Evolutionary conservation across 2,888 invertebrate genomes (phyloP), one percentile per base, ranked within the genome.

Genomic region (Barypeithes pellucidus): DNA sequence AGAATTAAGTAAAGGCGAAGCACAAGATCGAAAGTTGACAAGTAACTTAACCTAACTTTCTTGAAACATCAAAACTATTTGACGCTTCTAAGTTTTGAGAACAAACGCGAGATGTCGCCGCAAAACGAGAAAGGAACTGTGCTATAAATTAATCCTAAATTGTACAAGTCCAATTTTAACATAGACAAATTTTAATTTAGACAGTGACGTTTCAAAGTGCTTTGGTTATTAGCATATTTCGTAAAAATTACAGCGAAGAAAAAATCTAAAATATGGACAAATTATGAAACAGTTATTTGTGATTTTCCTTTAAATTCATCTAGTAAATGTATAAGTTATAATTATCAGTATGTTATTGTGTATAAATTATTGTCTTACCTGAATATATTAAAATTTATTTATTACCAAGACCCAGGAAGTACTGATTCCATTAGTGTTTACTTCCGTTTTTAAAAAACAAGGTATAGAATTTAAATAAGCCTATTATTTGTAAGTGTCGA

Each of bases 181-280:
- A n/a, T n/a, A n/a, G n/a, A n/a, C n/a, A n/a, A n/a, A n/a, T n/a
- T n/a, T n/a, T n/a, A n/a, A n/a, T n/a, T n/a, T n/a, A n/a, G n/a
- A 29, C 52, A 29, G 54, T 54, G 54, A 54, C 54, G 54, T 54
- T 54, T 54, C 8, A 14, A 24, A 52, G 24, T 52, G 9, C 12
- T 18, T 12, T 52, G 24, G 18, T 52, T 20, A 52, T 11, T 52
- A 2, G 20, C 20, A 5, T 20, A 9, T 54, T 54, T 33, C 1
- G 18, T n/a, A 29, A 14, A 22, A 54, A 16, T n/a, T 24, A 24
- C 12, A 12, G 1, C 52, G n/a, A 52, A 33, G 16, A 54, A 54
- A 54, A 33, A 54, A 33, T 33, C 16, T 16, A 33, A 54, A 54
- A 54, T 54, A 54, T 54, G 54, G 14, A 54, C 54, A 33, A 33